Conservation (phyloP, 2,113 vertebrate species). For the Passer montanus region DNA sequence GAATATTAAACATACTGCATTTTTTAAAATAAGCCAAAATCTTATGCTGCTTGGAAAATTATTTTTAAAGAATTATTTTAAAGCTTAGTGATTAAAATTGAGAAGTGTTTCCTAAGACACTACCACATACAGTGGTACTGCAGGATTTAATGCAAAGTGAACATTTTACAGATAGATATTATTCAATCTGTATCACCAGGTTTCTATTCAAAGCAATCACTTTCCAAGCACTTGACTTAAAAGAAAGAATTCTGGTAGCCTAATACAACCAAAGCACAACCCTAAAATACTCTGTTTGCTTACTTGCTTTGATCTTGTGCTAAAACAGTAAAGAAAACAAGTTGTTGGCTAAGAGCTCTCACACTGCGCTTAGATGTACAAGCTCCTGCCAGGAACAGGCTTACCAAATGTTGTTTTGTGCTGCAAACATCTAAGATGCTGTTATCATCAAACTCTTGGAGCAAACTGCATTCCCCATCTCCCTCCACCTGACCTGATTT, state of each 20-base stretch:
- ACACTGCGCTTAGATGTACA: conserved; percentile 7
- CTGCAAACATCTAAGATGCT: neutral
- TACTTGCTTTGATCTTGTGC: conserved; percentile 41
- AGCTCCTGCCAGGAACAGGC: conserved; percentile 25
- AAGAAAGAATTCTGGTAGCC: neutral
- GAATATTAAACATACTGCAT: neutral
- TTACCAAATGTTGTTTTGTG: neutral
- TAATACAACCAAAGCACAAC: neutral
- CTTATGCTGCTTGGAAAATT: neutral
- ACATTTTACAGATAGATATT: neutral
- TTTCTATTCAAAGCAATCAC: neutral
- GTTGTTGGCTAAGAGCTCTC: conserved; percentile 21
- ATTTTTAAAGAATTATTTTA: neutral
- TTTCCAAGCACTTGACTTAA: neutral
- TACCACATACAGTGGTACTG: neutral
- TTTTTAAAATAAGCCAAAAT: neutral
- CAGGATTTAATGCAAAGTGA: neutral
- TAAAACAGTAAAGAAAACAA: conserved; percentile 19
- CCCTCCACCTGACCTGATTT: neutral
- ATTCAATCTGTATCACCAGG: neutral
- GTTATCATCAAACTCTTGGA: neutral
- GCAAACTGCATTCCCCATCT: neutral
- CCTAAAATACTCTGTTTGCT: conserved; percentile 9
- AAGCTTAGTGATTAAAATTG: neutral
- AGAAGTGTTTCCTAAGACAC: neutral